Evolutionary conservation across 2,888 invertebrate species (phyloP).

Genomic region (Endomychus coccineus): DNA sequence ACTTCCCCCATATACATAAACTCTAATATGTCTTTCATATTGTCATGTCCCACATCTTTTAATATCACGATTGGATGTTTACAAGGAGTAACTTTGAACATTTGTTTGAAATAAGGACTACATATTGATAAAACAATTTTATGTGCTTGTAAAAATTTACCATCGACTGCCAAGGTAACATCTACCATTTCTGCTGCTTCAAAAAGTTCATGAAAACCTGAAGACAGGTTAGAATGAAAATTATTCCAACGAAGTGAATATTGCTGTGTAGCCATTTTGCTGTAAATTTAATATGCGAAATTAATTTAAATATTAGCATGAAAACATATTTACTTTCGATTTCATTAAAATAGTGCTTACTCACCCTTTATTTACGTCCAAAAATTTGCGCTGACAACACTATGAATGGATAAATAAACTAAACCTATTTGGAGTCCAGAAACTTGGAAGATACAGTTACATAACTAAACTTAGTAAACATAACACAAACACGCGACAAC

Average conservation of each 20-base stretch:
- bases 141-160: constrained; percentile 69
- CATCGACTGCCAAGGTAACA: constrained; percentile 69
- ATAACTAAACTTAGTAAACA: constrained; percentile 31
- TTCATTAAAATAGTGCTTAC: constrained; percentile 27
- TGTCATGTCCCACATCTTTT: constrained; percentile 61
- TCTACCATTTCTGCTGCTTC: constrained; percentile 69
- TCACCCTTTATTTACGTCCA: constrained; percentile 26
- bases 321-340: neutral
- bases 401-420: constrained; percentile 6
- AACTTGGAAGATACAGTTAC: too few species aligned
- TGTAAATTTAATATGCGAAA: constrained; percentile 14
- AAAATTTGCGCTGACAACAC: constrained; percentile 11
- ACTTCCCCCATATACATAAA: constrained; percentile 72
- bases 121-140: constrained; percentile 71
- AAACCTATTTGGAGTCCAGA: constrained; percentile 7
- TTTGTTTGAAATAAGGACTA: constrained; percentile 70
- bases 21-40: constrained; percentile 61
- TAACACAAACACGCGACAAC: constrained; percentile 27
- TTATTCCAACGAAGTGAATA: constrained; percentile 74
- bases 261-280: constrained; percentile 46
- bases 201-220: constrained; percentile 63
- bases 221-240: constrained; percentile 66
- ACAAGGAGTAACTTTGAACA: constrained; percentile 66
- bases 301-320: constrained; percentile 10
- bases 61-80: constrained; percentile 68